phyloP scores from a whole-genome alignment of 2,888 invertebrate species.

The Crocallis elinguaria region DNA sequence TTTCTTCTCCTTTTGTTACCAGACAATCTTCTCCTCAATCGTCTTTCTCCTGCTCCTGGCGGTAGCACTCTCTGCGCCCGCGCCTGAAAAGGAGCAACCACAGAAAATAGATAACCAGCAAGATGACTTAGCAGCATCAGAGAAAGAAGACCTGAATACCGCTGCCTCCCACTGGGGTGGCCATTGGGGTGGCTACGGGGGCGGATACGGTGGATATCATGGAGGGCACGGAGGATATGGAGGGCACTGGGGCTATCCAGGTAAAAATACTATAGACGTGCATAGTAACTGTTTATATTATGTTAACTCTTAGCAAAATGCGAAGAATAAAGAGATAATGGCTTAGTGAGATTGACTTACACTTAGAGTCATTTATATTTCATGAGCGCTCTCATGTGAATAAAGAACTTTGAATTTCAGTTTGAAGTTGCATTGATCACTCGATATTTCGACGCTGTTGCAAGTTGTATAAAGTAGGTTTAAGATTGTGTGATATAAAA shows the following conservation, averaged over 20 bases:
- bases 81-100: conserved; percentile 56
- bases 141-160: conserved; percentile 71
- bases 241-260: conserved; percentile 17
- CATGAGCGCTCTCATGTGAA: too few species aligned
- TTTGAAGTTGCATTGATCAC: too few species aligned
- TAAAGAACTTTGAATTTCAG: too few species aligned
- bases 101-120: conserved; percentile 39
- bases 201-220: conserved; percentile 43
- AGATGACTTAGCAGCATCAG: conserved; percentile 55
- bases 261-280: conserved; percentile 29
- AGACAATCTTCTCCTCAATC: conserved; percentile 58
- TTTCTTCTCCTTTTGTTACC: conserved; percentile 13
- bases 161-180: conserved; percentile 74
- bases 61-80: conserved; percentile 52
- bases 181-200: conserved; percentile 52
- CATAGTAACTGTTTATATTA: not conserved
- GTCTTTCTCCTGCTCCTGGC: conserved; percentile 57
- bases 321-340: too few species aligned
- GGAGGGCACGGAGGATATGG: conserved; percentile 43
- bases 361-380: too few species aligned
- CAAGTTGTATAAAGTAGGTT: too few species aligned
- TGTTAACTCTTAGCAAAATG: too few species aligned
- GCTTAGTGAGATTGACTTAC: too few species aligned
- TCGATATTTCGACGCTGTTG: too few species aligned
- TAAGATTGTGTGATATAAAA: too few species aligned